Percentiles rank a stretch among this genome's conserved stretches.
Conservation (phyloP, 2,113 vertebrate species). For the Hippocampus barbouri region DNA sequence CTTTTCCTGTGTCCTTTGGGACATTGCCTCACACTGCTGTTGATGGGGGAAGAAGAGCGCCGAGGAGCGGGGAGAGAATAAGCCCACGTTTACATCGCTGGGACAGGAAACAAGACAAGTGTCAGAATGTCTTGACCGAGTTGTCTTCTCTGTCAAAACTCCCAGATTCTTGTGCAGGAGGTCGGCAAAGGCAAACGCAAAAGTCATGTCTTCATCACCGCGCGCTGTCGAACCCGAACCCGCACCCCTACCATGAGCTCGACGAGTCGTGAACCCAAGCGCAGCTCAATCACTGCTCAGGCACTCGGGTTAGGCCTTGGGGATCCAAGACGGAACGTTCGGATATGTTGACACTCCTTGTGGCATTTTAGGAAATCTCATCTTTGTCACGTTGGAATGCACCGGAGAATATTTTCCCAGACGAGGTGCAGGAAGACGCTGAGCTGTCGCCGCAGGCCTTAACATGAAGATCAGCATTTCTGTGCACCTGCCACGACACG, state of each 20-base stretch:
- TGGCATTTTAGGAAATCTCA: constrained; percentile 36
- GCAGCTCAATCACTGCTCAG: not conserved
- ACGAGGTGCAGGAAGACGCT: constrained; percentile 57
- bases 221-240: too few species aligned
- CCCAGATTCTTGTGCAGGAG: constrained; percentile 51
- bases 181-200: constrained; percentile 8
- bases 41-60: constrained; percentile 27
- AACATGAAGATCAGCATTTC: constrained; percentile 43
- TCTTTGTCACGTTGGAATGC: constrained; percentile 42
- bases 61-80: constrained; percentile 42
- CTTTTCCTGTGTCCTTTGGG: constrained; percentile 54
- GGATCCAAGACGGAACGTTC: too few species aligned
- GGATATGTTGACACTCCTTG: constrained; percentile 4
- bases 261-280: not conserved
- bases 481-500: constrained; percentile 53
- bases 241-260: not conserved
- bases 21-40: constrained; percentile 54
- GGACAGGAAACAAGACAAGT: constrained; percentile 65
- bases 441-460: constrained; percentile 48
- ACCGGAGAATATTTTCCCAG: constrained; percentile 68
- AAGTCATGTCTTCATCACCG: not conserved
- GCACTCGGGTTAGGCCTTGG: not conserved
- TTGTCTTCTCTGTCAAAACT: constrained; percentile 42
- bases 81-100: constrained; percentile 36
- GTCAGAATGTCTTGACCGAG: constrained; percentile 55